Percentiles rank a stretch among this genome's conserved stretches.
Conservation (phyloP, 2,797 vertebrate species). For the Hafferia zeledoni region DNA sequence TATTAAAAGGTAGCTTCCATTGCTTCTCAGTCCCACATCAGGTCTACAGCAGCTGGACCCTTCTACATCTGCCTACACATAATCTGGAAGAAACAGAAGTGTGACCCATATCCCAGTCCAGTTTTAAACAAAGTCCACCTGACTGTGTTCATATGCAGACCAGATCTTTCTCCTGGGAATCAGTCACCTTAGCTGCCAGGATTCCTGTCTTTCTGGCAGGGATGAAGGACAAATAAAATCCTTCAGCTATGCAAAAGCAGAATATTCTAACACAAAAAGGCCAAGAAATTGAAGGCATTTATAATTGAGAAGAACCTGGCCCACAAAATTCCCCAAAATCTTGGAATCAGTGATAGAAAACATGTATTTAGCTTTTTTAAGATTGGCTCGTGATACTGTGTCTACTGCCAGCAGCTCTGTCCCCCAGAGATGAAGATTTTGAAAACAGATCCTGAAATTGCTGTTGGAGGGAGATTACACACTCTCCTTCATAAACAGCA, state of each 20-base stretch:
- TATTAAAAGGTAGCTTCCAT: not conserved
- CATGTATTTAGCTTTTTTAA: not conserved
- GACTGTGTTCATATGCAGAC: not conserved
- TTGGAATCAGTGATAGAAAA: slow-evolving; percentile 22
- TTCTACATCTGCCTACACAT: not conserved
- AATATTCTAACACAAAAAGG: not conserved
- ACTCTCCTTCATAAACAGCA: not conserved
- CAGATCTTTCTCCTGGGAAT: not conserved
- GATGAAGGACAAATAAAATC: not conserved
- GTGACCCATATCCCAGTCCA: not conserved
- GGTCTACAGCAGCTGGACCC: not conserved
- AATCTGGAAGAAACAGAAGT: not conserved
- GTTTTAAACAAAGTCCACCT: not conserved
- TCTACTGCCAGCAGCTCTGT: not conserved
- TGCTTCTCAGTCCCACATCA: not conserved
- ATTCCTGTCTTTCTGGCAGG: slow-evolving; percentile 4
- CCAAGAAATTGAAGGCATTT: slow-evolving; percentile 18
- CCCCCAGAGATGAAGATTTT: not conserved
- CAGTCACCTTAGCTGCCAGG: not conserved
- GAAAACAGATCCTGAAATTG: not conserved
- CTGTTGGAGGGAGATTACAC: not conserved
- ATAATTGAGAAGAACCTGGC: not conserved
- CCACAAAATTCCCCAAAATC: not conserved
- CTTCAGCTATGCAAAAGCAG: slow-evolving; percentile 7
- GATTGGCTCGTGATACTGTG: not conserved